Evolutionary conservation across 64 coral and sea anemone species (phyloP), one percentile per base, ranked within the genome.

Genomic region (Actinia equina): DNA sequence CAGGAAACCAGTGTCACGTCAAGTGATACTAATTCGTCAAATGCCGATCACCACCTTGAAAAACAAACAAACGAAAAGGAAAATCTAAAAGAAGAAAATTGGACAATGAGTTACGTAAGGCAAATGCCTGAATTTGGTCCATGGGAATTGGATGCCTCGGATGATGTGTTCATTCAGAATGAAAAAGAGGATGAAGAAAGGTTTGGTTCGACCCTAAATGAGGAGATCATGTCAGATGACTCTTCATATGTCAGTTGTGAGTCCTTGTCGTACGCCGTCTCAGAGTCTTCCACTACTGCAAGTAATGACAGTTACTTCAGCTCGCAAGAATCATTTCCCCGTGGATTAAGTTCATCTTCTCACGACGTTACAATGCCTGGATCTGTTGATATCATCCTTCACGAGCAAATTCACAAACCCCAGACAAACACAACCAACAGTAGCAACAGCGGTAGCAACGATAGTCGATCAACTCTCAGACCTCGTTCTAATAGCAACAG

Each of bases 241-340:
- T 97, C 94, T 17, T 97, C 94, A 0, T 97, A 97, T 74, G 93
- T 93, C 82, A 97, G 94, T 63, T 88, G 70, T 60, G 94, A 64
- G 8, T 93, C 94, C 14, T 84, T 91, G 18, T 91, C 91, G 7
- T 89, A 85, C 6, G 57, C 85, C 56, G 9, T 91, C n/a, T 97
- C 94, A 2, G 88, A 89, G 8, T 86, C 62, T 19, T 88, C 94
- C 18, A 89, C 94, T 7, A 57, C 86, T 2, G 83, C 88, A 2
- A 92, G 92, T 80, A 93, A 77, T 56, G 94, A 97, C 14, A 93
- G 91, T 0, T 93, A 90, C 83, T 86, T 97, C 41, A 89, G 82
- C 2, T 93, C 91, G 1, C 88, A 87, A 22, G 49, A 81, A 15
- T 81, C 78, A 3, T 74, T 30, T 30, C 69, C 30, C 30, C 30